Evolutionary conservation across 2,797 vertebrate genomes (phyloP), one percentile per base, ranked within the genome.

Genomic region (Gallinago stenura): DNA sequence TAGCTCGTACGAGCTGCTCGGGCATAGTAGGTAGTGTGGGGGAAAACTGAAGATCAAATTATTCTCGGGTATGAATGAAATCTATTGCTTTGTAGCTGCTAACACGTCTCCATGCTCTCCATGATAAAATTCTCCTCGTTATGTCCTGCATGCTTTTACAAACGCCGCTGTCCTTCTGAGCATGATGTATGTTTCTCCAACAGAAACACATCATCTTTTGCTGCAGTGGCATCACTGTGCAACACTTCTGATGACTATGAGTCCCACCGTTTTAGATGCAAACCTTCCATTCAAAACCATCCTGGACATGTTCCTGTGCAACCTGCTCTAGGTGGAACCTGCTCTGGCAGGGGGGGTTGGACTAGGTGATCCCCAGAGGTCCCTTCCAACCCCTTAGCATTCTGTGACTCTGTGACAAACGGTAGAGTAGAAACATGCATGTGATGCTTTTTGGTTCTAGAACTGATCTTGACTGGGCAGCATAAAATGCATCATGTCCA

Each of bases 51-150:
- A 94, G 78, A 94, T 69, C 82, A 85, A 83, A 83, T 93, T 95
- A 92, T 96, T 83, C 9, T 33, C 88, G 93, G 81, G 83, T 95
- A 95, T 65, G 78, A 93, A 92, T 92, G 87, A 92, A 91, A 85
- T 80, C 78, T 83, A 19, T 94, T 73, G 78, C 88, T 92, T 83
- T 93, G 81, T 77, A 77, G 78, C 66, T 0, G 0, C 83, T 1
- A 2, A 90, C 51, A 37, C 2, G 0, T 92, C 68, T 86, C 58
- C 77, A 76, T 37, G 48, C 83, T 87, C 53, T 51, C 73, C 13
- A 5, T 71, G 65, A 65, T 58, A 64, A 69, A 84, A 95, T 89
- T 68, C 70, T 89, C 56, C 93, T 91, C 24, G 2, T 89, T 87
- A 65, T 22, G 60, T 84, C 26, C 57, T 58, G 83, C 88, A n/a